Conservation (phyloP, 2,113 vertebrate species). For the Oreotrochilus melanogaster region DNA sequence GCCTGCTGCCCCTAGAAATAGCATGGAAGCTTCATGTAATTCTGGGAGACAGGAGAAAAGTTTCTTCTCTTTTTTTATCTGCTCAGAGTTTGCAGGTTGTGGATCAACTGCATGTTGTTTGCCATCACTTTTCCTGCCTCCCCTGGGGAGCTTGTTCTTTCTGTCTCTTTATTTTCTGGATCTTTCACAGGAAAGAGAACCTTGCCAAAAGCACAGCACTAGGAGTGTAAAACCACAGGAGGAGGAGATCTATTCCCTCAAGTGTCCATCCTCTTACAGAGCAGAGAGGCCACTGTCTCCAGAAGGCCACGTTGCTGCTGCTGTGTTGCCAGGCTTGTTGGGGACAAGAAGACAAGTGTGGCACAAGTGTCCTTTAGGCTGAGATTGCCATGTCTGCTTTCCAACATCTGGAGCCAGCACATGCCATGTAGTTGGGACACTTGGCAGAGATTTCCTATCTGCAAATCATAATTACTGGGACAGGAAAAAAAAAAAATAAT, state of each 20-base stretch:
- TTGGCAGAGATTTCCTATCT: constrained; percentile 6
- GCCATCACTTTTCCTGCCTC: background rate
- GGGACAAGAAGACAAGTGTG: background rate
- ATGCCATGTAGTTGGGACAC: background rate
- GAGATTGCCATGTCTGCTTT: background rate
- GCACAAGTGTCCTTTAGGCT: background rate
- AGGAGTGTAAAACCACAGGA: background rate
- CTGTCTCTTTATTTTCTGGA: background rate
- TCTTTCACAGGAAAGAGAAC: background rate
- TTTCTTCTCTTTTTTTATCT: background rate
- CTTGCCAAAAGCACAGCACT: background rate
- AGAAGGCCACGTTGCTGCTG: background rate
- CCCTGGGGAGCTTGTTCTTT: background rate
- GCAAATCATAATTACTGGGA: background rate
- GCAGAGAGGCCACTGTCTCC: background rate
- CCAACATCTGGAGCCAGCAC: background rate
- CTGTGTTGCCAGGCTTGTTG: background rate
- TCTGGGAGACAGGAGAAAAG: background rate
- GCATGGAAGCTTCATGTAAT: background rate
- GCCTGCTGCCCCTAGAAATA: background rate
- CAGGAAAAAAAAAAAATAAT: background rate
- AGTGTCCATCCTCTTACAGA: rapidly evolving
- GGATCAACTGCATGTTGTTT: rapidly evolving
- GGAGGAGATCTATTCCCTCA: background rate
- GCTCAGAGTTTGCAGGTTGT: background rate